These are phyloP conservation scores for Fringilla coelebs DNA, from an alignment of 2,797 vertebrate species.

Conservation along the genomic window DNA sequence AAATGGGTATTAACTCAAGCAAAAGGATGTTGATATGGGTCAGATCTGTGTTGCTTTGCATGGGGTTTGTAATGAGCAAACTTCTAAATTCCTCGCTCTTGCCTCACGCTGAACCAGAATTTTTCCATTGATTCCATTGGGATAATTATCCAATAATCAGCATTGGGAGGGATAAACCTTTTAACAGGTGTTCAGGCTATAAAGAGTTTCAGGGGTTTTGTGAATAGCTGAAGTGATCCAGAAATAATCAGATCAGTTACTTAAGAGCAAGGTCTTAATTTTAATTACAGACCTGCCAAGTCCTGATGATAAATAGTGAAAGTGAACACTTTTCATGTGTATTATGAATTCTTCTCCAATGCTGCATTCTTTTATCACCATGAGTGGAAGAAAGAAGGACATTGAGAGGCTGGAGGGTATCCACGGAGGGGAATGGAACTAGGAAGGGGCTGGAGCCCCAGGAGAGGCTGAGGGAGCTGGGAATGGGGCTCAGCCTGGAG, in stretches of 20 bases:
- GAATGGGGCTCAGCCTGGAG: not conserved
- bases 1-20: not conserved
- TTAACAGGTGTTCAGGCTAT: not conserved
- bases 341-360: not conserved
- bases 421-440: not conserved
- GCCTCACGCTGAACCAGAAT: not conserved
- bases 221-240: not conserved
- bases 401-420: not conserved
- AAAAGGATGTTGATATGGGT: not conserved
- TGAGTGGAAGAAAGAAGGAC: not conserved
- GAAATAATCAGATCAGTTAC: conserved; percentile 20
- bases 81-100: not conserved
- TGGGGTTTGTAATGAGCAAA: not conserved
- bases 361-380: fast-evolving
- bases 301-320: not conserved
- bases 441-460: not conserved
- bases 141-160: not conserved
- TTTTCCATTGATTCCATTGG: not conserved
- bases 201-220: not conserved
- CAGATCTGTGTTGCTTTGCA: not conserved
- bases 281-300: not conserved
- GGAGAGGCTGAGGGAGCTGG: not conserved
- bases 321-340: not conserved
- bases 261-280: not conserved
- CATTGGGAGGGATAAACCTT: not conserved